phyloP scores from a whole-genome alignment of 2,113 vertebrate genomes.

The Sorex fumeus region DNA sequence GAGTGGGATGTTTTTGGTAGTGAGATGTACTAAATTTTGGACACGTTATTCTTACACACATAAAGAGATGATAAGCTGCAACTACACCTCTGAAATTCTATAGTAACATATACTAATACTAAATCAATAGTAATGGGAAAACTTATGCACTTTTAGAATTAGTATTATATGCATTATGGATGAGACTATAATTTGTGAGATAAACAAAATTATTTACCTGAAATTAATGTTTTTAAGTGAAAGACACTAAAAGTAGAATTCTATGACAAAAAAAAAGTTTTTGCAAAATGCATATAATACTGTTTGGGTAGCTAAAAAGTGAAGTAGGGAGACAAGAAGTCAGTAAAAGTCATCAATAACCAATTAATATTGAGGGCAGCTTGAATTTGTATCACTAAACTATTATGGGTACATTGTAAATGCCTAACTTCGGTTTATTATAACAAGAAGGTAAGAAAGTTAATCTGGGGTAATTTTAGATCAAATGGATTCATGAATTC shows the following conservation, averaged over 20 bases:
- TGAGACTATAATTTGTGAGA: not conserved
- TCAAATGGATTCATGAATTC: not conserved
- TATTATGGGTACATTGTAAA: not conserved
- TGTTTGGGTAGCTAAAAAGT: not conserved
- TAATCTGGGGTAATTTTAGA: not conserved
- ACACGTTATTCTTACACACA: not conserved
- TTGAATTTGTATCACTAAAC: not conserved
- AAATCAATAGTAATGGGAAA: too few species aligned
- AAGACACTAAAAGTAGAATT: not conserved
- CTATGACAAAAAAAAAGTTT: not conserved
- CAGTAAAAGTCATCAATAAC: not conserved
- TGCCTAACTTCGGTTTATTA: not conserved
- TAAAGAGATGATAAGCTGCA: not conserved
- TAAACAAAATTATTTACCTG: not conserved
- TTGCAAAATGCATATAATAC: not conserved
- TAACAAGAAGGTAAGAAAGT: not conserved
- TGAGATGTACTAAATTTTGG: too few species aligned
- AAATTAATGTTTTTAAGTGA: not conserved
- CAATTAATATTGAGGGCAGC: too few species aligned
- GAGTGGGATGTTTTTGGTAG: not conserved
- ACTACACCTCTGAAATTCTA: not conserved
- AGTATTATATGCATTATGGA: not conserved
- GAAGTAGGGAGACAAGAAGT: not conserved
- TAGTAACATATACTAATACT: too few species aligned
- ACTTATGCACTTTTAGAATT: too few species aligned